Evolutionary conservation across 2,113 vertebrate species (phyloP).

Genomic region (Anhinga rufa): DNA sequence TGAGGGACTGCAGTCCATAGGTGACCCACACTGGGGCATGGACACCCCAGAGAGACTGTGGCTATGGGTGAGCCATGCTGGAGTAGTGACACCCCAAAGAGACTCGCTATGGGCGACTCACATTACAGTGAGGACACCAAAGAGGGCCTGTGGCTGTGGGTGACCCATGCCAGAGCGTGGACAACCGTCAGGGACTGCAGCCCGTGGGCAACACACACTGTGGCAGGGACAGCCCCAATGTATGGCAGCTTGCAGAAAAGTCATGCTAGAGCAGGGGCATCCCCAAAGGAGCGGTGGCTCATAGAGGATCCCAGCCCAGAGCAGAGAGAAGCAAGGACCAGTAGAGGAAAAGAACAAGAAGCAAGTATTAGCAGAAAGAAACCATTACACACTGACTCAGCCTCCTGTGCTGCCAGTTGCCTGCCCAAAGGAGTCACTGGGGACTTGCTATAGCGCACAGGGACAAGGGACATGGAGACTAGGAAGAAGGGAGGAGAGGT

Average conservation of each 20-base stretch:
- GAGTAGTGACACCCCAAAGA: neutral
- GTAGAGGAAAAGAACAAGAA: neutral
- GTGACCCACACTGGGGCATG: neutral
- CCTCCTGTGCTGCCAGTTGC: neutral
- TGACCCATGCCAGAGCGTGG: neutral
- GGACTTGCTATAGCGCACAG: neutral
- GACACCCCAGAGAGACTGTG: neutral
- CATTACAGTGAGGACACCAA: neutral
- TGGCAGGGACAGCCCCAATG: neutral
- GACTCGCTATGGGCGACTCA: neutral
- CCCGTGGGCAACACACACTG: accelerated
- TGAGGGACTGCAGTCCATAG: neutral
- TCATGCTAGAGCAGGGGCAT: neutral
- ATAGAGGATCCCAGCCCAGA: neutral
- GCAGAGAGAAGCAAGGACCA: neutral
- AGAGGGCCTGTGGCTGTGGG: neutral
- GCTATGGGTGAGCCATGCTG: neutral
- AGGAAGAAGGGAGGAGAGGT: neutral
- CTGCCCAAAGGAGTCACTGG: neutral
- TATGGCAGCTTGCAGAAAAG: neutral
- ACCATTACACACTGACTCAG: neutral
- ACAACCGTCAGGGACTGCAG: neutral
- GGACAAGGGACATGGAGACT: neutral
- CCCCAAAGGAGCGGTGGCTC: neutral
- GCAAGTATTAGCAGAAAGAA: neutral